Evolutionary conservation across 2,888 invertebrate genomes (phyloP).

Genomic region (Ferdinandea cuprea): DNA sequence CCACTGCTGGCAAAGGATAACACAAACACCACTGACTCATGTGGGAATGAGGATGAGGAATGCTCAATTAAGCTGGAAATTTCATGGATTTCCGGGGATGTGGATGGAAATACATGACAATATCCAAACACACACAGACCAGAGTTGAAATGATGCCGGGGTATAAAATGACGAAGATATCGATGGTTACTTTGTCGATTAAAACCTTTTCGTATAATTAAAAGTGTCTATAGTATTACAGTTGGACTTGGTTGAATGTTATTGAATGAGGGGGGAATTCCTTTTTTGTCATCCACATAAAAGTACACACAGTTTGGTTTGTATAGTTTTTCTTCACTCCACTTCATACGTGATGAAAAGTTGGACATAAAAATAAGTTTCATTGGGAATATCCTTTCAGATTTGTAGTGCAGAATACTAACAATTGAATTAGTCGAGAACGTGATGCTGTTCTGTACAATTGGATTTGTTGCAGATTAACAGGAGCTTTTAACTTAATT

Average conservation of each 20-base stretch:
- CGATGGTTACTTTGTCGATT: conserved; percentile 58
- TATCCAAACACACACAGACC: conserved; percentile 29
- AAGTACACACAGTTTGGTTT: neutral
- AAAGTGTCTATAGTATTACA: conserved; percentile 41
- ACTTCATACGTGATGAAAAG: conserved; percentile 2
- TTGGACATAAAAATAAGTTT: neutral
- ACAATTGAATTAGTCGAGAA: conserved; percentile 10
- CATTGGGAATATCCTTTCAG: neutral
- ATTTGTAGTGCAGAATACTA: neutral
- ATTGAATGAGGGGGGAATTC: conserved; percentile 2
- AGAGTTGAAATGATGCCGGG: neutral
- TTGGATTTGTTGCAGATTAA: conserved; percentile 34
- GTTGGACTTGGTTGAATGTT: conserved; percentile 27
- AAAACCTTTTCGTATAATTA: conserved; percentile 59
- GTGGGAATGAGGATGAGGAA: conserved; percentile 29
- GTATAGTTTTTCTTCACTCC: neutral
- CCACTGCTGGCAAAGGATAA: conserved; percentile 16
- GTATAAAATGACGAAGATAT: conserved; percentile 12
- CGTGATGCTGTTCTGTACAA: conserved; percentile 18
- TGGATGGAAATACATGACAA: conserved; percentile 44
- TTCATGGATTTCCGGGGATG: conserved; percentile 40
- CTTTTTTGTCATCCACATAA: neutral
- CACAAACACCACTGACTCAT: neutral
- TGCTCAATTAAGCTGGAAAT: conserved; percentile 42
- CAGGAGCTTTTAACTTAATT: conserved; percentile 51